Conservation (phyloP, 2,113 vertebrate species). For the Calyptommatus sinebrachiatus region DNA sequence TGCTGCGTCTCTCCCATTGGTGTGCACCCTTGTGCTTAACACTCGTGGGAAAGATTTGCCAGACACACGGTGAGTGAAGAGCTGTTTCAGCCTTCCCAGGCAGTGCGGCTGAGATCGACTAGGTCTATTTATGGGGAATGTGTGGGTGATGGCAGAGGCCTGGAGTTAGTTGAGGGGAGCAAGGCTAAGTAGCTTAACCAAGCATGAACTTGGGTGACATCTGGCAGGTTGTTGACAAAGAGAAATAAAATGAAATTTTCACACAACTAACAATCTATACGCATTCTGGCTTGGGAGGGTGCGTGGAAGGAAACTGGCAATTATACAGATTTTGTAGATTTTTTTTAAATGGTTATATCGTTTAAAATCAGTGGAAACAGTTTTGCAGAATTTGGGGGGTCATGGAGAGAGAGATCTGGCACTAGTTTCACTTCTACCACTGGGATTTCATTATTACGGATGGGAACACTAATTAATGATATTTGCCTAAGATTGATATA, state of each 20-base stretch:
- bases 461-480: background rate
- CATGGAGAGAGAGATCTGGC: background rate
- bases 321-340: background rate
- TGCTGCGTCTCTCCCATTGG: background rate
- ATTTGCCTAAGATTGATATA: no score
- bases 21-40: constrained; percentile 2
- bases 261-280: fast-evolving
- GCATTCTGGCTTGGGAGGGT: background rate
- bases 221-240: constrained; percentile 6
- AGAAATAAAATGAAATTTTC: background rate
- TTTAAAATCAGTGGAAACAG: background rate
- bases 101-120: background rate
- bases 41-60: constrained; percentile 27
- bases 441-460: background rate
- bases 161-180: background rate
- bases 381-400: background rate
- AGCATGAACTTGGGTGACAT: constrained; percentile 1
- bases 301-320: background rate
- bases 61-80: background rate
- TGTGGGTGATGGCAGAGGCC: fast-evolving
- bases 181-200: background rate
- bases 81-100: background rate
- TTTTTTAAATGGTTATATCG: background rate
- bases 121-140: background rate
- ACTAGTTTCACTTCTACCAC: background rate